A percentile compares a stretch with the other conserved stretches of the same genome.
phyloP scores from a whole-genome alignment of 2,888 invertebrate species.

The Caprella mutica region DNA sequence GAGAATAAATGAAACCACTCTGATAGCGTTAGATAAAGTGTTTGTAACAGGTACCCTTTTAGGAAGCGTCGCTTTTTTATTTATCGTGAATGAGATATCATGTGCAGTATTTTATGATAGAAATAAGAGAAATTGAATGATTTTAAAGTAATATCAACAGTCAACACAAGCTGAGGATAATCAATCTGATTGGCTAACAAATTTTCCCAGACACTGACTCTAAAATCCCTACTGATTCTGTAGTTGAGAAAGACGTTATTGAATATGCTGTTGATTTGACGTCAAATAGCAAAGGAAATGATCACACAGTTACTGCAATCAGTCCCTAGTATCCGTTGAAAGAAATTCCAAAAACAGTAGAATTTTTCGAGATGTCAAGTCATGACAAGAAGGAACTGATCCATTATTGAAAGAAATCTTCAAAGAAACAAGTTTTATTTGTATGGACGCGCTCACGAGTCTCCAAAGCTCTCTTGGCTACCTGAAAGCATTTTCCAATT shows the following conservation, averaged over 20 bases:
- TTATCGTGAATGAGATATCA: constrained; percentile 11
- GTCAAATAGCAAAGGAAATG: too few species aligned
- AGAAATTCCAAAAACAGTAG: constrained; percentile 14
- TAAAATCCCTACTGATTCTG: neutral
- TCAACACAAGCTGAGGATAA: constrained; percentile 3
- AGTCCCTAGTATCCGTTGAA: neutral
- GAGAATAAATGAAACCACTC: constrained; percentile 22
- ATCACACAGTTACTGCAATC: neutral
- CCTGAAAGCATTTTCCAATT: constrained; percentile 19
- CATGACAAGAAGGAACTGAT: constrained; percentile 6
- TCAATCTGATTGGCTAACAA: constrained; percentile 23
- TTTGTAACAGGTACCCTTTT: constrained; percentile 28
- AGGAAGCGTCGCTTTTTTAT: constrained; percentile 20
- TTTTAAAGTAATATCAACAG: constrained; percentile 9
- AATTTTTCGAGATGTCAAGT: constrained; percentile 31
- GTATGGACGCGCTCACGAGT: constrained; percentile 3
- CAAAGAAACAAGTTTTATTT: constrained; percentile 12
- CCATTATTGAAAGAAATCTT: constrained; percentile 13
- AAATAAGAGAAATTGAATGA: constrained; percentile 12
- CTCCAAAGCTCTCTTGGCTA: constrained; percentile 10
- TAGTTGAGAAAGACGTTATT: neutral
- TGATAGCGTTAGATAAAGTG: constrained; percentile 28
- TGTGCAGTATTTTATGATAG: constrained; percentile 15
- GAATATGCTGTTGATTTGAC: neutral
- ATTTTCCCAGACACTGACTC: constrained; percentile 24